A percentile compares a stretch with the other conserved stretches of the same genome.
phyloP scores from a whole-genome alignment of 2,113 vertebrate genomes.

The Gadus macrocephalus region DNA sequence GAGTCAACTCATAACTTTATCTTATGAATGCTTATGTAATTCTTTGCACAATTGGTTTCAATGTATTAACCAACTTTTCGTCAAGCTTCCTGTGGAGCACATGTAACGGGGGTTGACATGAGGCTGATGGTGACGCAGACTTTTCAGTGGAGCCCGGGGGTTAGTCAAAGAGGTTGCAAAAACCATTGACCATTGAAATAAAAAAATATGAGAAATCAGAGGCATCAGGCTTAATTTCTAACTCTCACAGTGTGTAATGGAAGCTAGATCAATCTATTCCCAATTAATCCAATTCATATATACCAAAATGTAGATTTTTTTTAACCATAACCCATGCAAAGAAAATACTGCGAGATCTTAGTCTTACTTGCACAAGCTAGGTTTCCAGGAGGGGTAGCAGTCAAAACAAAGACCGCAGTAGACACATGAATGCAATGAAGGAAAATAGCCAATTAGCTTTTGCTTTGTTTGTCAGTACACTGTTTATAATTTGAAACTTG shows the following conservation, averaged over 20 bases:
- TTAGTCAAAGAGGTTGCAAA: too few relatives aligned
- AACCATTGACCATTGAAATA: too few relatives aligned
- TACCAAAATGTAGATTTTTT: slow-evolving; percentile 32
- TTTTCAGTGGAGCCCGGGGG: background rate
- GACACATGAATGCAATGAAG: slow-evolving; percentile 68
- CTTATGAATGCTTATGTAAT: too few relatives aligned
- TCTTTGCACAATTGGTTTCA: too few relatives aligned
- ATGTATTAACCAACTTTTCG: too few relatives aligned
- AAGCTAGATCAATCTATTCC: slow-evolving; percentile 23
- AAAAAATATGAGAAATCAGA: too few relatives aligned
- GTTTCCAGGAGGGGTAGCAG: slow-evolving; percentile 77
- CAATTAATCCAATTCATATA: slow-evolving; percentile 44
- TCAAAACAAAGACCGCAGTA: slow-evolving; percentile 68
- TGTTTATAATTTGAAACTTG: too few relatives aligned
- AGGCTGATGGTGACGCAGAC: too few relatives aligned
- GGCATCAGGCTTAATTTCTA: too few relatives aligned
- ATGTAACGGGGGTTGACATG: slow-evolving; percentile 4
- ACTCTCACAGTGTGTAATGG: slow-evolving; percentile 10
- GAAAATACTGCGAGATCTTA: slow-evolving; percentile 46
- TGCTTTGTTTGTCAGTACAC: slow-evolving; percentile 56
- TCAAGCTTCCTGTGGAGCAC: too few relatives aligned
- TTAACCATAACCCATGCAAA: slow-evolving; percentile 57
- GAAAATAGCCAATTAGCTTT: slow-evolving; percentile 77
- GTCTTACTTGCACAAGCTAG: slow-evolving; percentile 94
- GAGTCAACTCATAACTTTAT: too few relatives aligned